A percentile compares a stretch with the other conserved stretches of the same genome.
phyloP scores from a whole-genome alignment of 1,140 invertebrate species.

The Drosophila obscura region DNA sequence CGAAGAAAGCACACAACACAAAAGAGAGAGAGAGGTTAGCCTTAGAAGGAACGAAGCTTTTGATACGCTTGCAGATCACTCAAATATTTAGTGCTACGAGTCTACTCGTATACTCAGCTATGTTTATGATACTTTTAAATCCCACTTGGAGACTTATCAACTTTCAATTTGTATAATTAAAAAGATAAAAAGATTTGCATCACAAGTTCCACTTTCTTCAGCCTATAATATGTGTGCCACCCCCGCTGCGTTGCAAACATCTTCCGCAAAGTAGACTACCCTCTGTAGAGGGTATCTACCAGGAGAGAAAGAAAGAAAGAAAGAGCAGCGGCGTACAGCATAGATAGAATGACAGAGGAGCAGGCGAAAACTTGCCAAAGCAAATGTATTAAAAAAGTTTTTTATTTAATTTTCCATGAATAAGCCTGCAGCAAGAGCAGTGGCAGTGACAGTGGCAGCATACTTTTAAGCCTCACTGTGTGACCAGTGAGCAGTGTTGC shows the following conservation, averaged over 20 bases:
- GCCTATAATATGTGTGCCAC: no score
- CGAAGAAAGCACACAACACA: background rate
- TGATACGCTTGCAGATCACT: background rate
- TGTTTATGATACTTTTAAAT: no score
- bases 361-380: slow-evolving; percentile 36
- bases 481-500: slow-evolving; percentile 13
- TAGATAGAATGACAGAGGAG: slow-evolving; percentile 14
- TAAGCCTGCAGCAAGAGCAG: slow-evolving; percentile 37
- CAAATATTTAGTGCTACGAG: background rate
- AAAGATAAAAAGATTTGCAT: no score
- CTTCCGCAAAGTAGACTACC: no score
- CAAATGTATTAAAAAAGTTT: slow-evolving; percentile 79
- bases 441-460: slow-evolving; percentile 15
- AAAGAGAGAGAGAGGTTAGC: no score
- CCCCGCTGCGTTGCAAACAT: no score
- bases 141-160: no score
- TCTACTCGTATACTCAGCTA: no score
- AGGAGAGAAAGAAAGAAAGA: background rate
- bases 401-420: slow-evolving; percentile 76
- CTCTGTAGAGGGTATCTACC: no score
- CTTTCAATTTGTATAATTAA: no score
- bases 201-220: no score
- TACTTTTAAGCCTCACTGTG: slow-evolving; percentile 45
- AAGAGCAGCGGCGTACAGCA: background rate
- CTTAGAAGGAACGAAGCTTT: no score